phyloP scores from a whole-genome alignment of 2,113 vertebrate genomes.

The Theristicus caerulescens region DNA sequence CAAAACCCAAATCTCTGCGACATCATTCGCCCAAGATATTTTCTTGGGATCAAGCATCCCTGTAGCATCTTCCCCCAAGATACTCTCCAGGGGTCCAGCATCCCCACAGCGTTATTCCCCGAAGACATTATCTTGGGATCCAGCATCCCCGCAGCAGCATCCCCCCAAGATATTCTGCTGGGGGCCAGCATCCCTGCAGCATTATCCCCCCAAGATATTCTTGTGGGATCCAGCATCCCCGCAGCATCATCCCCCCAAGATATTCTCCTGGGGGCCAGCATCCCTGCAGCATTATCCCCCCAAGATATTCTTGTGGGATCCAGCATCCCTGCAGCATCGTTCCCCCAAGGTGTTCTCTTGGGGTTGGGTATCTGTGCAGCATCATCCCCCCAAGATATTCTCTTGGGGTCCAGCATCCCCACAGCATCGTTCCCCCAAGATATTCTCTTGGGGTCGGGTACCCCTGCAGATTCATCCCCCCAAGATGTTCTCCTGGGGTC shows the following conservation, averaged over 20 bases:
- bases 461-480: background rate
- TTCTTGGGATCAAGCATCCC: background rate
- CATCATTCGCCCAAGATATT: background rate
- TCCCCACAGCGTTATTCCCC: background rate
- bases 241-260: background rate
- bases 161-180: background rate
- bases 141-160: background rate
- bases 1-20: background rate
- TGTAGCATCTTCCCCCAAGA: background rate
- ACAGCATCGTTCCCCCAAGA: background rate
- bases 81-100: accelerated
- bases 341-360: background rate
- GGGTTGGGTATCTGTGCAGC: background rate
- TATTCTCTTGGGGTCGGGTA: background rate
- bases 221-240: background rate
- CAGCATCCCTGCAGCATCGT: background rate
- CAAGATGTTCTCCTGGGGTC: background rate
- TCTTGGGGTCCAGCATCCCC: accelerated
- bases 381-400: background rate
- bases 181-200: background rate
- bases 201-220: background rate
- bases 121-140: background rate
- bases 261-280: background rate
- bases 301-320: background rate
- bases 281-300: background rate